Evolutionary conservation across 2,113 vertebrate genomes (phyloP), one percentile per base, ranked within the genome.

Genomic region (Narcine bancroftii): DNA sequence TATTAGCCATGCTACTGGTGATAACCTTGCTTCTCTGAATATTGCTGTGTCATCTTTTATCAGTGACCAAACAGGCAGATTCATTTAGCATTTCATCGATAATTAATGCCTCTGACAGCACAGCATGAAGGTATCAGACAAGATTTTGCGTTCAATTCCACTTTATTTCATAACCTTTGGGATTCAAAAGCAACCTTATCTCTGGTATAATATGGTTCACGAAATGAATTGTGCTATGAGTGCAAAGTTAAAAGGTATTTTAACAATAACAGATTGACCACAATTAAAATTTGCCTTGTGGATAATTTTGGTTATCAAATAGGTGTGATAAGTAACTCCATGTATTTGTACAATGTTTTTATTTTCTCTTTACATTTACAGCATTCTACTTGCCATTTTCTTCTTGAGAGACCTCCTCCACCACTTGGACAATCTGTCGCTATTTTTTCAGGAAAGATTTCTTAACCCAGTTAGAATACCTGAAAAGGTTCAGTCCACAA

Each of bases 371-470:
- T 69, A 91, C 24, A 13, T 91, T 91, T 91, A 42, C 89, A 91
- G 89, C 65, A 91, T 91, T 91, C 89, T 91, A 47, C 89, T 91
- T 91, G 89, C 89, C 65, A 91, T 91, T 69, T 91, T 91, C 65
- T 91, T 91, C 89, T 91, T 91, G 89, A 91, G 65, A 91, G 89
- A 91, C 45, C 89, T 91, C 13, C 89, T 91, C 65, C 89, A 91
- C 89, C 89, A 91, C 65, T 91, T 91, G 89, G 89, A 91, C 65
- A 91, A 91, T 66, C 89, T 91, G 47, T 91, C 89, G 29, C 63
- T 91, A 33, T 91, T 91, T 91, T 91, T 91, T 91, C 89, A 91
- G 39, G 89, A 91, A 91, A 91, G 42, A 71, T 91, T 91, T 91
- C 63, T 91, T 11, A 91, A 91, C 39, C 63, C 89, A 33, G 89